Base-by-base conservation (phyloP, 1,140 invertebrate genomes). In the Sycophila sp. region DNA sequence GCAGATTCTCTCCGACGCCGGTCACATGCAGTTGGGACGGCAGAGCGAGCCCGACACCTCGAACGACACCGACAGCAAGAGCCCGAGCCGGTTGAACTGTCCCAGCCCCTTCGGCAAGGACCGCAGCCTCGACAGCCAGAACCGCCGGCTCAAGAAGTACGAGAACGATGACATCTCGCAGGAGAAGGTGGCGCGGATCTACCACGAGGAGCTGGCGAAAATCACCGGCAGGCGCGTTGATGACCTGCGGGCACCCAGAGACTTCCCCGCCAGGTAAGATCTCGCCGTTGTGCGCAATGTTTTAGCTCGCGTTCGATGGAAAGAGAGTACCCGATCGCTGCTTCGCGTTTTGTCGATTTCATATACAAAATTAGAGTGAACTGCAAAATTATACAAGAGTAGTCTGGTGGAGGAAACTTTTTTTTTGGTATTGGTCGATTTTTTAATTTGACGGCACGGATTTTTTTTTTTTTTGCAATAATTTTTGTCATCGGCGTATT, bases 121-220 rank as follows among this genome's bases (percentile, higher is more conserved):
- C 34, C 45, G 47, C 4, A 47, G 60, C 13, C 73, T 90, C 85
- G 76, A 91, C 88, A 85, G 82, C 77, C 89, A 91, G 81, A 92
- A 91, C 74, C 89, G 92, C 83, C 89, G 93, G 83, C 86, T 94
- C 67, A 91, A 94, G 77, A 94, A 96, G 78, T 94, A 95, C 81
- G 93, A 95, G 84, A 96, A 96, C 81, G 96, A 97, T 81, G 95
- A 98, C 87, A 95, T 98, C 86, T 93, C 97, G 49, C 96, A 98
- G 85, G 98, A 99, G 81, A 98, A 99, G 86, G 96, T 99, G 75
- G 92, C 96, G 15, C 90, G 96, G 78, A 97, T 99, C 77, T 99
- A 99, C 82, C 96, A 99, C 77, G 97, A 98, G 82, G 96, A 98
- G 80, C 86, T 98, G 42, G 93, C 94, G 47, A 98, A 98, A 82